phyloP scores from a whole-genome alignment of 2,888 invertebrate genomes.

The Heliconius erato region DNA sequence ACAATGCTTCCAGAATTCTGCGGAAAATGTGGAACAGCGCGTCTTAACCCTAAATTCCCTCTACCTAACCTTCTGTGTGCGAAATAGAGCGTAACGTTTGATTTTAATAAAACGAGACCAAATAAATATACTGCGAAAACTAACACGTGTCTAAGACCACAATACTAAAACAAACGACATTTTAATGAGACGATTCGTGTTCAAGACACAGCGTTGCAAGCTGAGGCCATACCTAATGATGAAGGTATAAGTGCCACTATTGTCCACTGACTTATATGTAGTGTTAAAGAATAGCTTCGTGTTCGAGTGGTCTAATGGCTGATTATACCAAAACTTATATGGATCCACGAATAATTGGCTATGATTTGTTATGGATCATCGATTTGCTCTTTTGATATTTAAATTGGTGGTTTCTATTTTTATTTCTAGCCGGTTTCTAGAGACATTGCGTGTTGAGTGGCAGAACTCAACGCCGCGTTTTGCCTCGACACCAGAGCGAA shows the following conservation, averaged over 20 bases:
- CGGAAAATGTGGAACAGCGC: no score
- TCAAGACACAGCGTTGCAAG: constrained; percentile 66
- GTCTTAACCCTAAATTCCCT: no score
- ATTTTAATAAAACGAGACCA: not conserved
- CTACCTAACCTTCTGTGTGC: no score
- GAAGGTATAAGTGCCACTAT: constrained; percentile 63
- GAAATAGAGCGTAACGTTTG: no score
- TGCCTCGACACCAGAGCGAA: no score
- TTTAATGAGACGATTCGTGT: constrained; percentile 80
- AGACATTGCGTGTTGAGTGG: no score
- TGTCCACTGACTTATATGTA: constrained; percentile 65
- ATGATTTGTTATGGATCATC: constrained; percentile 69
- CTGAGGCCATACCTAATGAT: constrained; percentile 79
- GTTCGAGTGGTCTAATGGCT: constrained; percentile 65
- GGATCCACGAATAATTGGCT: constrained; percentile 56
- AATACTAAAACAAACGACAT: constrained; percentile 34
- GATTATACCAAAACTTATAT: constrained; percentile 67
- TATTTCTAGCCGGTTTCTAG: not conserved
- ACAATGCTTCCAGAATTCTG: no score
- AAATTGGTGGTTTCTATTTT: constrained; percentile 10
- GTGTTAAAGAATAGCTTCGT: constrained; percentile 71
- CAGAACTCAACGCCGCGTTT: no score
- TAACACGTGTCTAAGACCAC: constrained; percentile 33
- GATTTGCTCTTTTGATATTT: constrained; percentile 49
- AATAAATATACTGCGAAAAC: constrained; percentile 1